Evolutionary conservation across 2,797 vertebrate genomes (phyloP).

Genomic region (Etheostoma nigrum): DNA sequence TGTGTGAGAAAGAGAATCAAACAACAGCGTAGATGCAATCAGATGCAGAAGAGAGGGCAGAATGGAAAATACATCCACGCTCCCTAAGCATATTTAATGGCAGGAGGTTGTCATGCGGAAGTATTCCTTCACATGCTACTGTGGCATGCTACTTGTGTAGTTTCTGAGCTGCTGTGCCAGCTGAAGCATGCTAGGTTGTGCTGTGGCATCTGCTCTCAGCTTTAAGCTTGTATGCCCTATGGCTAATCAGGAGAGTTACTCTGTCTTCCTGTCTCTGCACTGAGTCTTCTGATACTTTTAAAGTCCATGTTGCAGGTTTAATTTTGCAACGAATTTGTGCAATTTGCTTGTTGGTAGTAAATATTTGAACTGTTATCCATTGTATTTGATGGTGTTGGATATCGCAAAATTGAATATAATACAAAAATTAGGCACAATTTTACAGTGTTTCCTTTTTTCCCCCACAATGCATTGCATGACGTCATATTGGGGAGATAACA

Average conservation of each 20-base stretch:
- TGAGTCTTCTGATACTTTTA: constrained; percentile 34
- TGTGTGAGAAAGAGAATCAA: constrained; percentile 46
- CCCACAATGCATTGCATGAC: too few species aligned
- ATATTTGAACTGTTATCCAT: too few species aligned
- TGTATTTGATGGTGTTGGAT: too few species aligned
- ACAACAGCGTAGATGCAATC: constrained; percentile 49
- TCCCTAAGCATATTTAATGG: constrained; percentile 43
- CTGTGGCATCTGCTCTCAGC: constrained; percentile 62
- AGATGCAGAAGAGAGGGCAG: constrained; percentile 26
- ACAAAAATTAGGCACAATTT: too few species aligned
- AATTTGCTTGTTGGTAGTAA: too few species aligned
- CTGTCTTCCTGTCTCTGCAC: constrained; percentile 21
- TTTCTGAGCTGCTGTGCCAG: constrained; percentile 60
- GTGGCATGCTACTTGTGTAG: constrained; percentile 52
- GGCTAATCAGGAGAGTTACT: constrained; percentile 53
- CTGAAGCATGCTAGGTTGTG: constrained; percentile 48
- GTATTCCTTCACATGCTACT: constrained; percentile 46
- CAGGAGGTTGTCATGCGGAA: constrained; percentile 54
- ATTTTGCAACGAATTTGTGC: too few species aligned
- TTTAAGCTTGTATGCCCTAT: constrained; percentile 52
- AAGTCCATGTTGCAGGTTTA: too few species aligned
- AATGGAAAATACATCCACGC: constrained; percentile 3
- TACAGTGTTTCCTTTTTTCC: too few species aligned
- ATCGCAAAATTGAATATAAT: too few species aligned
- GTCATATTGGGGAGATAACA: too few species aligned